Evolutionary conservation across 1,140 invertebrate genomes (phyloP), one percentile per base, ranked within the genome.

Genomic region (Homarus americanus): DNA sequence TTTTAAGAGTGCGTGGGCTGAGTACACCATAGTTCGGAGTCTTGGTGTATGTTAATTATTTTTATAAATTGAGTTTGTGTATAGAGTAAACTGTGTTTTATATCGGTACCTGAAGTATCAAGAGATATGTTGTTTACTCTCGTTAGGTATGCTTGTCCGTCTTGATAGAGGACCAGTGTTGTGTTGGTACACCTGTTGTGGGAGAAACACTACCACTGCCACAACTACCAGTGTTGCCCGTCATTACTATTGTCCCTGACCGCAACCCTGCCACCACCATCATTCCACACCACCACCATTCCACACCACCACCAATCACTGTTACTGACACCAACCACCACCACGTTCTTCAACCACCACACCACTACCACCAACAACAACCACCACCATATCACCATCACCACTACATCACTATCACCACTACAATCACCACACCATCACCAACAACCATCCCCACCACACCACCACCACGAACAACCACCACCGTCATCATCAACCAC

Each of bases 301-400:
- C 4, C 75, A 38, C n/a, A 78, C 5, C 38, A 44, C 76, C 41
- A 40, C 40, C 44, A 40, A 41, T 34, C 38, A 41, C 40, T 38
- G 20, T 24, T n/a, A n/a, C n/a, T n/a, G n/a, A n/a, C n/a, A n/a
- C n/a, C n/a, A n/a, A n/a, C n/a, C n/a, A n/a, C n/a, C 20, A 44
- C 79, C 20, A 80, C 38, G 10, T 41, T 40, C 40, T 24, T 80
- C 20, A n/a, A 53, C 79, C n/a, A 53, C 34, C 38, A 12, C n/a
- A 15, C 28, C n/a, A 41, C 78, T 28, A 53, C n/a, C 32, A 53
- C 34, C 38, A 20, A 41, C 80, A 58, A 53, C 79, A 58, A 32
- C 44, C 53, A 83, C 80, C 28, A 66, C 79, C 44, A 34, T 34
- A 83, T 34, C 32, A 38, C 34, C 15, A 83, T 34, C 34, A 69